phyloP scores from a whole-genome alignment of 2,797 vertebrate species.

The Odontamblyopus lacepedii region DNA sequence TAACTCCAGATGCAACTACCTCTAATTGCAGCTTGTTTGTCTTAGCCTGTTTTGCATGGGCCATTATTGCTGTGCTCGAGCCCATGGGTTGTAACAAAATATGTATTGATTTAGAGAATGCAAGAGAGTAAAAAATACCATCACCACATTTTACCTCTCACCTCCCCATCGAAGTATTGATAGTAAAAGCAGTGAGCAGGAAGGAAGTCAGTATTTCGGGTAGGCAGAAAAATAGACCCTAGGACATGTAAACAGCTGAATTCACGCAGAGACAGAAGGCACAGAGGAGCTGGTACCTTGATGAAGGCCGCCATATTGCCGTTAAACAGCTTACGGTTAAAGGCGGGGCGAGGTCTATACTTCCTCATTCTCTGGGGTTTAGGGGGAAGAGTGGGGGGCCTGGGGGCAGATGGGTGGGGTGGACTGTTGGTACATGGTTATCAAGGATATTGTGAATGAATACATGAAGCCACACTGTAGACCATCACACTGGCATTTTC shows the following conservation, averaged over 20 bases:
- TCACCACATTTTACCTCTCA: slow-evolving; percentile 15
- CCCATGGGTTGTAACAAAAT: background rate
- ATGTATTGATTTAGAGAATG: slow-evolving; percentile 14
- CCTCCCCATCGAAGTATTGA: slow-evolving; percentile 33
- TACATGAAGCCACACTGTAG: slow-evolving; percentile 8
- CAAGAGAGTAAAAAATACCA: slow-evolving; percentile 7
- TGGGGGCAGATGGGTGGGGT: slow-evolving; percentile 83
- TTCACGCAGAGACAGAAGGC: slow-evolving; percentile 75
- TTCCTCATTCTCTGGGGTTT: slow-evolving; percentile 96
- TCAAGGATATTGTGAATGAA: slow-evolving; percentile 41
- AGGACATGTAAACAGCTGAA: slow-evolving; percentile 76
- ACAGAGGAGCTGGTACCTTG: slow-evolving; percentile 83
- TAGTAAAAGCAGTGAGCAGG: slow-evolving; percentile 58
- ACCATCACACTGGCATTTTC: slow-evolving; percentile 22
- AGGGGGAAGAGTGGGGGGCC: slow-evolving; percentile 95
- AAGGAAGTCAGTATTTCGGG: slow-evolving; percentile 48
- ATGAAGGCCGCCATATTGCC: slow-evolving; percentile 98
- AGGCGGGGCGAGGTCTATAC: slow-evolving; percentile 92
- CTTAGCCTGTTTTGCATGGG: background rate
- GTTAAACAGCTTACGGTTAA: slow-evolving; percentile 96
- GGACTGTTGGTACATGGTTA: slow-evolving; percentile 66
- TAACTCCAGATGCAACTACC: background rate
- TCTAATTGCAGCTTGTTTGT: background rate
- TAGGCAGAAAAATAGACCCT: slow-evolving; percentile 58
- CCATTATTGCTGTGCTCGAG: background rate